Conservation (phyloP, 2,113 vertebrate genomes). For the Scomber scombrus region DNA sequence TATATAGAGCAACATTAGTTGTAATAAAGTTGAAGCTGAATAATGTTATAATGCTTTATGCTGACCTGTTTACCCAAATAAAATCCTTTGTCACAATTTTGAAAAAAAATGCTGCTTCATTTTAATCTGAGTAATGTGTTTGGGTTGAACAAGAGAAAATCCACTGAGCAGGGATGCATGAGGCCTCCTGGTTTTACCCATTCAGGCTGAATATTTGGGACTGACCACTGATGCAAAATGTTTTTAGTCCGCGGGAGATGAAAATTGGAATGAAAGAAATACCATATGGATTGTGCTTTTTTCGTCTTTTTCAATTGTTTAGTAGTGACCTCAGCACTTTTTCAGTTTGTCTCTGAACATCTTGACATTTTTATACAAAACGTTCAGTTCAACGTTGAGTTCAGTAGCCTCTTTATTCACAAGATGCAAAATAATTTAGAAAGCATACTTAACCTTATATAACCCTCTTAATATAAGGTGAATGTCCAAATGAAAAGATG, state of each 20-base stretch:
- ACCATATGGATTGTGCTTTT: too few species aligned
- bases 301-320: too few species aligned
- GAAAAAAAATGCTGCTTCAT: constrained; percentile 20
- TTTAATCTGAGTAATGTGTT: constrained; percentile 51
- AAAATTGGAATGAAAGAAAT: neutral
- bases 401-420: neutral
- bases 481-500: neutral
- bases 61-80: neutral
- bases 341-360: neutral
- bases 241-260: neutral
- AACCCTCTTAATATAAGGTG: neutral
- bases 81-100: constrained; percentile 11
- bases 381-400: neutral
- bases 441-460: too few species aligned
- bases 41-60: neutral
- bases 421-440: neutral
- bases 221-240: constrained; percentile 1
- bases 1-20: neutral
- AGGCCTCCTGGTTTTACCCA: constrained; percentile 4
- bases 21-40: neutral
- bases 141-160: constrained; percentile 23
- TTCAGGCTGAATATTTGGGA: constrained; percentile 1
- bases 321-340: too few species aligned
- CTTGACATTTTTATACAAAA: neutral
- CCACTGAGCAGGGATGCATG: constrained; percentile 3